These are phyloP conservation scores for Sturnira hondurensis DNA, from an alignment of 2,113 vertebrate genomes.

Conservation along the genomic window DNA sequence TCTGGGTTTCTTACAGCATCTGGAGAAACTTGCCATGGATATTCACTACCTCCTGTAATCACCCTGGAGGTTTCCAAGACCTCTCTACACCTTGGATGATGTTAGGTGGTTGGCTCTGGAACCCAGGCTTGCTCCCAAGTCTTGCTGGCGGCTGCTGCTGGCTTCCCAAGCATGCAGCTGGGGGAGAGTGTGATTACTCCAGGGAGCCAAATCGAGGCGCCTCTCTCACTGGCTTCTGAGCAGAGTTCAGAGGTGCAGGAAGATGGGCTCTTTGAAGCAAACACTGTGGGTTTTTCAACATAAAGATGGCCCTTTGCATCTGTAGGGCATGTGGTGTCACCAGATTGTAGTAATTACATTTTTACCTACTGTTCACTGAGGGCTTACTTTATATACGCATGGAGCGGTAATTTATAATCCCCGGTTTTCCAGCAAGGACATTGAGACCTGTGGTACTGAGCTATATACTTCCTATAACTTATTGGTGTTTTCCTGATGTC, in stretches of 20 bases:
- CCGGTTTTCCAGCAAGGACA: neutral
- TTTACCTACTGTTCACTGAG: neutral
- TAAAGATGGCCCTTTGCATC: neutral
- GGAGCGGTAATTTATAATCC: neutral
- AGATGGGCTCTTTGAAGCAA: neutral
- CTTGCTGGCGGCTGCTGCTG: conserved; percentile 55
- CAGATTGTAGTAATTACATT: neutral
- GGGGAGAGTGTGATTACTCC: neutral
- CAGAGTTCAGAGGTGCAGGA: neutral
- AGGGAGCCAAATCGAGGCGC: neutral
- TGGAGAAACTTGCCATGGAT: conserved; percentile 24
- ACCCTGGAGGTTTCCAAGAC: conserved; percentile 51
- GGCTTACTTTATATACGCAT: neutral
- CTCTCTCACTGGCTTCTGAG: neutral
- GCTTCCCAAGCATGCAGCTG: conserved; percentile 45
- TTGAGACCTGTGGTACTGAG: neutral
- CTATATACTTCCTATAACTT: neutral
- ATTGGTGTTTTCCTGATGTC: neutral
- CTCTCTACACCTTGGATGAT: conserved; percentile 47
- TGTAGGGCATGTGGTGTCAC: neutral
- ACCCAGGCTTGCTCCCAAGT: conserved; percentile 60
- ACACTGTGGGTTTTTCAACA: neutral
- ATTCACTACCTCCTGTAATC: conserved; percentile 34
- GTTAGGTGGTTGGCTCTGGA: conserved; percentile 51
- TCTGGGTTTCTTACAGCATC: neutral